Percentiles rank a stretch among this genome's conserved stretches.
Conservation (phyloP, 92 coral and sea anemone species). For the Porites divaricata region DNA sequence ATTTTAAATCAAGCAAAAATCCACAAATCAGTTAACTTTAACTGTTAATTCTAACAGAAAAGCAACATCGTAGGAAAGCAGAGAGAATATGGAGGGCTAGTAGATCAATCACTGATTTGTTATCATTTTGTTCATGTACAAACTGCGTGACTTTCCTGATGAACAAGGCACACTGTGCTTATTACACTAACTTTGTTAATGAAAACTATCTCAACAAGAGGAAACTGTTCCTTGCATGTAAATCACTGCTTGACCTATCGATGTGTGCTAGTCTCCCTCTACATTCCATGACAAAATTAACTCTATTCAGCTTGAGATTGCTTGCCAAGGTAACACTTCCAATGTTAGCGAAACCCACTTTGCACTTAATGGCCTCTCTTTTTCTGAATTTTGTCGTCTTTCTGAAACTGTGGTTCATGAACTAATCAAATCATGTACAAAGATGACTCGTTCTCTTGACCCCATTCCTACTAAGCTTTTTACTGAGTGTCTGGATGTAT, state of each 20-base stretch:
- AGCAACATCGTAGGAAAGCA: constrained; percentile 26
- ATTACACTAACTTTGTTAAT: not conserved
- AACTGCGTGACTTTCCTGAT: not conserved
- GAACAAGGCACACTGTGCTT: not conserved
- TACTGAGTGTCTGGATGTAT: constrained; percentile 21
- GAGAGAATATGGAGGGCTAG: constrained; percentile 22
- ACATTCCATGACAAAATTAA: not conserved
- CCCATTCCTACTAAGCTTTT: constrained; percentile 19
- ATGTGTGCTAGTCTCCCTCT: constrained; percentile 1
- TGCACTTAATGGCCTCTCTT: not conserved
- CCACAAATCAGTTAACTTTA: no score
- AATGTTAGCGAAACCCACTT: no score
- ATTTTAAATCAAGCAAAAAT: no score
- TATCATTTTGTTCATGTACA: not conserved
- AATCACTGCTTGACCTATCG: not conserved
- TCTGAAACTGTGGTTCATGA: not conserved
- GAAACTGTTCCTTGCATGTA: not conserved
- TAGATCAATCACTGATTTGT: constrained; percentile 10
- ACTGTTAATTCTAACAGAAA: constrained; percentile 9
- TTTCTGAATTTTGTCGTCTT: not conserved
- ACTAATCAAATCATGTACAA: not conserved
- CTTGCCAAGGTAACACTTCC: no score
- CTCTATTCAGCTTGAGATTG: not conserved
- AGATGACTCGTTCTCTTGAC: not conserved
- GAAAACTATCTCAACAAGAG: not conserved